phyloP scores from a whole-genome alignment of 2,888 invertebrate species.

The Selenia dentaria region DNA sequence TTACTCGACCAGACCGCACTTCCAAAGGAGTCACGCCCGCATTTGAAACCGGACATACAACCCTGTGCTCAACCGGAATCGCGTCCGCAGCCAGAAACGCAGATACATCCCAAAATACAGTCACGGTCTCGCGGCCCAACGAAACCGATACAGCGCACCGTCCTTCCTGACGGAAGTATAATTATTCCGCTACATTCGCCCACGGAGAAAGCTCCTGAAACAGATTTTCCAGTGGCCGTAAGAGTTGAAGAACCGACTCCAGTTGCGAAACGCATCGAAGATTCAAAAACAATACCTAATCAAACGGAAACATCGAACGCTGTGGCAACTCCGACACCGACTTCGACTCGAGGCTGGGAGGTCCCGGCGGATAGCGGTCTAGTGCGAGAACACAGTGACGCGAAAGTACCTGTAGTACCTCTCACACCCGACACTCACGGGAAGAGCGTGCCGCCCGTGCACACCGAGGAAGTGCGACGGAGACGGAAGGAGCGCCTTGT shows the following conservation, averaged over 20 bases:
- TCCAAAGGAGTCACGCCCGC: slow-evolving; percentile 20
- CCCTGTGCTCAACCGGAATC: slow-evolving; percentile 27
- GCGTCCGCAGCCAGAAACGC: neutral
- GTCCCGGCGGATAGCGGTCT: slow-evolving; percentile 3
- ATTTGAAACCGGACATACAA: neutral
- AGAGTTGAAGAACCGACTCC: slow-evolving; percentile 14
- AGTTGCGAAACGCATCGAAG: slow-evolving; percentile 3
- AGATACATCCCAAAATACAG: neutral
- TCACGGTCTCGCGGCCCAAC: slow-evolving; percentile 49
- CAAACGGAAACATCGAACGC: slow-evolving; percentile 16
- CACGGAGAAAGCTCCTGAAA: slow-evolving; percentile 57
- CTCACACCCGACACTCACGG: slow-evolving; percentile 4
- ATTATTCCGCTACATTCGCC: slow-evolving; percentile 82
- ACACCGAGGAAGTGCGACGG: slow-evolving; percentile 35
- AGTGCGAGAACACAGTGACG: slow-evolving; percentile 6
- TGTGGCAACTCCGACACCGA: slow-evolving; percentile 16
- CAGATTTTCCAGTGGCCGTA: slow-evolving; percentile 29
- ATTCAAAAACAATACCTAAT: slow-evolving; percentile 13
- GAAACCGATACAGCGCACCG: slow-evolving; percentile 62
- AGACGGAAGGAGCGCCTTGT: slow-evolving; percentile 77
- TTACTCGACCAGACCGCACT: slow-evolving; percentile 13
- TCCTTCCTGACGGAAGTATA: slow-evolving; percentile 84
- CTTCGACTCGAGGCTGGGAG: slow-evolving; percentile 4
- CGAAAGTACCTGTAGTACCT: neutral
- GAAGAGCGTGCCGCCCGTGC: slow-evolving; percentile 30